Percentiles rank a stretch among this genome's conserved stretches.
Conservation (phyloP, 37 sponge, comb jelly and placozoan species). For the Agelas oroides region DNA sequence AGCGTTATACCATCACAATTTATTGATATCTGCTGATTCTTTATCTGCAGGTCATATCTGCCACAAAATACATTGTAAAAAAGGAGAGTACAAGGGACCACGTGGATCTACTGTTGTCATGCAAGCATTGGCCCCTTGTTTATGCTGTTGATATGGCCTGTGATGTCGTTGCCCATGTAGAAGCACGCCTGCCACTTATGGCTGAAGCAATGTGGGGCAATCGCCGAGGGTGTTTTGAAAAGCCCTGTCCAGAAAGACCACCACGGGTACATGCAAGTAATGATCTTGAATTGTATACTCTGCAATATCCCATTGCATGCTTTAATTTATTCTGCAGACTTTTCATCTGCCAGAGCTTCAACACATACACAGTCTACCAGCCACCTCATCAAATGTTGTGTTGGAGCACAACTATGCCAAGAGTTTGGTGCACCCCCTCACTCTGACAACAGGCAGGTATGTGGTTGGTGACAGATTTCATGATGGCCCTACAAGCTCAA, state of each 20-base stretch:
- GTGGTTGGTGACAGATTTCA: slow-evolving; percentile 18
- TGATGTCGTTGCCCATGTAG: not conserved
- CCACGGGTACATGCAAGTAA: too few relatives aligned
- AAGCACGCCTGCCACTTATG: not conserved
- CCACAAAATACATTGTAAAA: not conserved
- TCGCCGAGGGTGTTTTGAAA: not conserved
- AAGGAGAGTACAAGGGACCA: not conserved
- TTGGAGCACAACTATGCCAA: not conserved
- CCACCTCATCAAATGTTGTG: not conserved
- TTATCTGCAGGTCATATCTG: not conserved
- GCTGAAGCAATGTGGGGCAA: not conserved
- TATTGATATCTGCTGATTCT: not conserved
- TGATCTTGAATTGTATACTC: not conserved
- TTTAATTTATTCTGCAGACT: not conserved
- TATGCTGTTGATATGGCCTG: not conserved
- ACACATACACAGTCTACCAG: not conserved
- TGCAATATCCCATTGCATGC: not conserved
- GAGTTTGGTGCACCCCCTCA: not conserved
- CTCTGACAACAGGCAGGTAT: slow-evolving; percentile 1
- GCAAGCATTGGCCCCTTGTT: not conserved
- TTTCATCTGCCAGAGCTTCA: not conserved
- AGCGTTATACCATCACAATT: not conserved
- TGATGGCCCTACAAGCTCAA: not conserved
- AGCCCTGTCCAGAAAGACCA: too few relatives aligned
- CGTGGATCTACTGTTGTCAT: not conserved